Base-by-base conservation (phyloP, 2,888 invertebrate species). In the Capitulum mitella region DNA sequence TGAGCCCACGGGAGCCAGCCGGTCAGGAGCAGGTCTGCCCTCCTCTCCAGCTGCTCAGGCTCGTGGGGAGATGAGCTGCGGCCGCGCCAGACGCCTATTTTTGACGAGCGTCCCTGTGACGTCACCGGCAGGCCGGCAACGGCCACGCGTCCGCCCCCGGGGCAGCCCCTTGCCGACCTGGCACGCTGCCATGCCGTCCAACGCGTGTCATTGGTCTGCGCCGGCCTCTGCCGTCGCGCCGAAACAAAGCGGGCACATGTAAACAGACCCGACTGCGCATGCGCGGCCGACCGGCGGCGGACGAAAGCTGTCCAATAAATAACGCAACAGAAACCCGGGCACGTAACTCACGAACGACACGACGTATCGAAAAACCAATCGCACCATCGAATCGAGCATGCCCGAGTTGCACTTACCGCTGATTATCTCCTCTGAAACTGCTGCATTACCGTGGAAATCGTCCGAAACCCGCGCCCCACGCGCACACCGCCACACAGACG, bases 201-300 rank as follows among this genome's bases (percentile, higher is more conserved):
- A 32, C 61, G 2, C 32, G 37, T 37, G 70, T 16, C 37, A 70
- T 70, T 70, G 70, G 70, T 70, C 70, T 22, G 8, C 70, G 70
- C 37, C 61, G 32, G 26, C 32, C 37, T 32, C 34, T 2, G 34
- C 70, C 8, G 70, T 12, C 37, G 70, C 70, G 32, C 70, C 70
- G 70, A 70, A 70, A 70, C 70, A 70, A 70, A 70, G 70, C 70
- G 22, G 37, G 6, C 70, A 70, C 70, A 70, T 70, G 70, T 70
- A 70, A 70, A 70, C 70, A 70, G 19, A 32, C 22, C 37, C 37
- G 6, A 37, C 70, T 70, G 70, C 70, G 70, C 70, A 70, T 70
- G 70, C 70, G 70, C 70, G 6, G 37, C 70, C 70, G 37, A 12
- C 70, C 61, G 29, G 26, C 70, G 37, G 37, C 70, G 70, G 19